Percentiles rank a stretch among this genome's conserved stretches.
These are phyloP conservation scores for Pachyramphus minor DNA, from an alignment of 2,113 vertebrate genomes.

Conservation along the genomic window DNA sequence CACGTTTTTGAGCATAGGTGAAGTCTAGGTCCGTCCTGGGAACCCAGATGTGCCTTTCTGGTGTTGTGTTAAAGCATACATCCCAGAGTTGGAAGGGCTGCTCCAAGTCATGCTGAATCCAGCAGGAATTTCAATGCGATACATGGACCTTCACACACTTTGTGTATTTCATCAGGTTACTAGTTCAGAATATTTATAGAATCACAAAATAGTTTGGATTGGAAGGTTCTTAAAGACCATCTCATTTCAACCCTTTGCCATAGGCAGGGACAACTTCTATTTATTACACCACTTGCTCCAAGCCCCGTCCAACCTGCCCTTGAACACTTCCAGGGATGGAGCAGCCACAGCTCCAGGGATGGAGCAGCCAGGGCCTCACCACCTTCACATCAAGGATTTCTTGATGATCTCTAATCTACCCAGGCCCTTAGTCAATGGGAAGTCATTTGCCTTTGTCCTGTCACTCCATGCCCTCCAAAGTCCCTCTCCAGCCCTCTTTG, in stretches of 20 bases:
- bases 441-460: not conserved
- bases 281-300: not conserved
- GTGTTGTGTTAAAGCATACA: not conserved
- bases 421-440: not conserved
- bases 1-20: not conserved
- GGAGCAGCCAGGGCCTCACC: not conserved
- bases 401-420: not conserved
- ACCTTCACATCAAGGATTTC: not conserved
- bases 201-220: not conserved
- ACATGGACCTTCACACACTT: not conserved
- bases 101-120: not conserved
- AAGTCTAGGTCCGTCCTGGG: not conserved
- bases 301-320: not conserved
- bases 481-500: not conserved
- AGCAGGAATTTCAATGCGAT: not conserved
- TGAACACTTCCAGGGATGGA: not conserved
- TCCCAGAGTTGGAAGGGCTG: not conserved
- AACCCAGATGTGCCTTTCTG: constrained; percentile 7
- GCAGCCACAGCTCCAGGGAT: not conserved
- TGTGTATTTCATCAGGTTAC: not conserved
- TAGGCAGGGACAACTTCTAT: not conserved
- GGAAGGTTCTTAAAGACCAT: not conserved
- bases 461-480: not conserved
- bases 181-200: not conserved
- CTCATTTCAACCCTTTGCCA: not conserved